phyloP scores from a whole-genome alignment of 1,140 invertebrate species.

The Cyphomyrmex costatus region DNA sequence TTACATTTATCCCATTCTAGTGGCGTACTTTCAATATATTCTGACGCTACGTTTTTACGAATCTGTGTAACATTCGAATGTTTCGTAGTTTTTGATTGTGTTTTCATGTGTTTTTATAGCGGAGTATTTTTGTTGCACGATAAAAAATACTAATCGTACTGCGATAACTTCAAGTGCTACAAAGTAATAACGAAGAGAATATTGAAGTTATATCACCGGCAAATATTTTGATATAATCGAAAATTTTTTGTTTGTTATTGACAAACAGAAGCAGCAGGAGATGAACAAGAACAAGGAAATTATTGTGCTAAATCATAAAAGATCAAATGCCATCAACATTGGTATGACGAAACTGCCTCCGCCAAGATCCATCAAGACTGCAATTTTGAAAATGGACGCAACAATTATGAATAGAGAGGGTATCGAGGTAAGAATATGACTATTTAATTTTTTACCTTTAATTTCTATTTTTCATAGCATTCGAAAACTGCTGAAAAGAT shows the following conservation, averaged over 20 bases:
- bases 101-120: slow-evolving; percentile 1
- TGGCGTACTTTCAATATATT: background rate
- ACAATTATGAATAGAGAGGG: slow-evolving; percentile 99
- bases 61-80: background rate
- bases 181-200: slow-evolving; percentile 29
- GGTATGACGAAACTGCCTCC: slow-evolving; percentile 99
- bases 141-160: slow-evolving; percentile 45
- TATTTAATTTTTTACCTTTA: background rate
- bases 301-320: slow-evolving; percentile 98
- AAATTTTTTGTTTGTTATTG: slow-evolving; percentile 60
- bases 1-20: slow-evolving; percentile 12
- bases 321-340: slow-evolving; percentile 99
- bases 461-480: background rate
- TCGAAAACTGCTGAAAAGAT: background rate
- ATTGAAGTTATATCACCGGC: too few relatives aligned
- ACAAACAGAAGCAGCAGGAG: slow-evolving; percentile 95
- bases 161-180: slow-evolving; percentile 37
- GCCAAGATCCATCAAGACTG: slow-evolving; percentile 98
- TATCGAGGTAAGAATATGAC: slow-evolving; percentile 91
- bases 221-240: slow-evolving; percentile 39
- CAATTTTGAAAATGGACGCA: slow-evolving; percentile 99
- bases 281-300: slow-evolving; percentile 98
- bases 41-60: background rate
- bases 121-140: slow-evolving; percentile 28
- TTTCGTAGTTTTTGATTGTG: slow-evolving; percentile 2